These are phyloP conservation scores for Psix sp. DNA, from an alignment of 1,140 invertebrate genomes.

Conservation along the genomic window DNA sequence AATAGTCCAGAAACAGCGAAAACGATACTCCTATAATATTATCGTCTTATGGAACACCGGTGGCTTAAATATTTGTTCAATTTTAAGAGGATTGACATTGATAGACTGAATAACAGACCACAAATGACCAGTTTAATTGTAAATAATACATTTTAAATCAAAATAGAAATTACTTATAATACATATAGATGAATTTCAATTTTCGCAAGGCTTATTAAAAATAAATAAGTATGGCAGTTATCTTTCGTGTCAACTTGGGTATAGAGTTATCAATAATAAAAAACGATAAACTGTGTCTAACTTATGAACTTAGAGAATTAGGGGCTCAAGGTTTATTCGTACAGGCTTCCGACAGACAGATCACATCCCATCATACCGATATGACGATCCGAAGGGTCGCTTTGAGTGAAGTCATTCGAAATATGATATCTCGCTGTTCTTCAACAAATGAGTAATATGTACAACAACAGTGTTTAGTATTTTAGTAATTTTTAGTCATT, in stretches of 20 bases:
- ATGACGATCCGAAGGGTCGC: constrained; percentile 67
- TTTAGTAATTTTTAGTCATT: too few relatives aligned
- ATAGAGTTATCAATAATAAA: constrained; percentile 70
- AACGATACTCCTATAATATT: constrained; percentile 44
- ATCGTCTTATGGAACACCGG: constrained; percentile 20
- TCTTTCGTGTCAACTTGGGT: too few relatives aligned
- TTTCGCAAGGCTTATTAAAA: too few relatives aligned
- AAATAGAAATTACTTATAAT: too few relatives aligned
- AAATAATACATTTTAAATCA: too few relatives aligned
- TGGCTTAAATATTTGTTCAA: constrained; percentile 35
- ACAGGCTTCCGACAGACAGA: constrained; percentile 65
- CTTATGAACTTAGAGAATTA: constrained; percentile 56
- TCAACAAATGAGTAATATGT: too few relatives aligned
- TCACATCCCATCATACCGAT: constrained; percentile 69
- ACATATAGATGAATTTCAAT: too few relatives aligned
- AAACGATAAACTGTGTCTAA: constrained; percentile 68
- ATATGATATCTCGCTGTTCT: constrained; percentile 68
- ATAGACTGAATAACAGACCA: constrained; percentile 15
- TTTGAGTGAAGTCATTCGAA: constrained; percentile 72
- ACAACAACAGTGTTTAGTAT: too few relatives aligned
- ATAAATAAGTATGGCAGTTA: too few relatives aligned
- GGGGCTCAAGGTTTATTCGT: constrained; percentile 64
- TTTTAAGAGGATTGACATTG: constrained; percentile 29
- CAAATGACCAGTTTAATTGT: too few relatives aligned
- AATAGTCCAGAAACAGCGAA: constrained; percentile 28